Conservation (phyloP, 2,888 invertebrate species). For the Pheosia tremula region DNA sequence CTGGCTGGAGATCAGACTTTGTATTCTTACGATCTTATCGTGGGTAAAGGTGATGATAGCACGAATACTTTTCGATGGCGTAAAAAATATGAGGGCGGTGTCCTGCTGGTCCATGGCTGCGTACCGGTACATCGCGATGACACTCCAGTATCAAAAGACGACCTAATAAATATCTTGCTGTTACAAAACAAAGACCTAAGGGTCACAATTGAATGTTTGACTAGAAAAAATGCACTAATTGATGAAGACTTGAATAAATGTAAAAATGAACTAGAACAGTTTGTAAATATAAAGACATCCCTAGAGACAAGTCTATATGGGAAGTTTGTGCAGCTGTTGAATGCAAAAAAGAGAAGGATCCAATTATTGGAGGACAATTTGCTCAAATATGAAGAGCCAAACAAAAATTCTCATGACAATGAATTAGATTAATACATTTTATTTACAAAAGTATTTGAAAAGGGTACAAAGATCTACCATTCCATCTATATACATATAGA, state of each 20-base stretch:
- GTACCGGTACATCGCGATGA: constrained; percentile 47
- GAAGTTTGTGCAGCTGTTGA: constrained; percentile 67
- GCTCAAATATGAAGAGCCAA: constrained; percentile 33
- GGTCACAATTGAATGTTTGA: constrained; percentile 30
- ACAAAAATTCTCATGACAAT: constrained; percentile 2
- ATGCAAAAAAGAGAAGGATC: constrained; percentile 70
- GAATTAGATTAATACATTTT: constrained; percentile 2
- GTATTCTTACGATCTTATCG: constrained; percentile 47
- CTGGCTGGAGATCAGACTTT: constrained; percentile 35
- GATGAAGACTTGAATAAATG: constrained; percentile 48
- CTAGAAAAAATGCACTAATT: constrained; percentile 36
- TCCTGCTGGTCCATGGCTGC: constrained; percentile 51
- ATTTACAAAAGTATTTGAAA: background rate
- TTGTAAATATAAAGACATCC: constrained; percentile 52
- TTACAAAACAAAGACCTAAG: constrained; percentile 53
- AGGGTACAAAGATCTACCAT: no score
- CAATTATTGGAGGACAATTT: constrained; percentile 59
- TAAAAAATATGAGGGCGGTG: constrained; percentile 48
- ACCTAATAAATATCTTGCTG: constrained; percentile 58
- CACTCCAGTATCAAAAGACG: constrained; percentile 41
- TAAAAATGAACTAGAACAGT: constrained; percentile 57
- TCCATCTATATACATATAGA: no score
- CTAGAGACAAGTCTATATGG: constrained; percentile 64
- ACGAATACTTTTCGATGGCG: constrained; percentile 61
- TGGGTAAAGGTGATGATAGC: constrained; percentile 25